Percentiles rank a stretch among this genome's conserved stretches.
These are phyloP conservation scores for Echinops telfairi DNA, from an alignment of 2,113 vertebrate species.

Conservation along the genomic window DNA sequence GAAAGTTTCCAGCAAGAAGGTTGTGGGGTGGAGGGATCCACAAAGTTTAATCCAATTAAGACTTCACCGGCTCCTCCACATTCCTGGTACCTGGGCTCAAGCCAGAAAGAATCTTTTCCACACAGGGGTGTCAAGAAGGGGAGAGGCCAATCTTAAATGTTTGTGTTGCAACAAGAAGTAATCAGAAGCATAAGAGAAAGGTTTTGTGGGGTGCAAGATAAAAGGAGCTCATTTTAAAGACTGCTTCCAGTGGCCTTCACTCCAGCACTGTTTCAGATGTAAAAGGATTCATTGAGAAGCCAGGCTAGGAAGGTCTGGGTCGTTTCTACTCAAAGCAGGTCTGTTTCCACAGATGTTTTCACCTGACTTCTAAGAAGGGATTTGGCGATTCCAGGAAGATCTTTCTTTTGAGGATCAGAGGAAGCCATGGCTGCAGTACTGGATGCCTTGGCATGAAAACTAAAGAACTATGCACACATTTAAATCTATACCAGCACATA, in stretches of 20 bases:
- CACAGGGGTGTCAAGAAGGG: background rate
- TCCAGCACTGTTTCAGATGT: background rate
- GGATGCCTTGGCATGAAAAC: slow-evolving; percentile 74
- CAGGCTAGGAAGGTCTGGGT: background rate
- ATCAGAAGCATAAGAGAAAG: slow-evolving; percentile 10
- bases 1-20: slow-evolving; percentile 74
- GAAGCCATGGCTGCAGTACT: slow-evolving; percentile 27
- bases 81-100: slow-evolving; percentile 80
- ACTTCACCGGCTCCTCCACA: slow-evolving; percentile 87
- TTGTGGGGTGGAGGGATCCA: slow-evolving; percentile 71
- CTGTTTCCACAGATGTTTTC: slow-evolving; percentile 22
- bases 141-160: slow-evolving; percentile 47
- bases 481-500: slow-evolving; percentile 79
- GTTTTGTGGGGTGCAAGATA: background rate
- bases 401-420: slow-evolving; percentile 28
- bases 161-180: slow-evolving; percentile 48
- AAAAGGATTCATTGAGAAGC: background rate
- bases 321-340: background rate
- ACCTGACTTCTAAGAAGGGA: slow-evolving; percentile 49
- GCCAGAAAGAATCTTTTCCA: slow-evolving; percentile 69
- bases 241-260: slow-evolving; percentile 67
- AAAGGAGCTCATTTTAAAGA: slow-evolving; percentile 66
- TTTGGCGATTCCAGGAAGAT: slow-evolving; percentile 39
- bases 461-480: slow-evolving; percentile 78
- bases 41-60: slow-evolving; percentile 89